These are phyloP conservation scores for Polietes domitor DNA, from an alignment of 2,888 invertebrate species.

Conservation along the genomic window DNA sequence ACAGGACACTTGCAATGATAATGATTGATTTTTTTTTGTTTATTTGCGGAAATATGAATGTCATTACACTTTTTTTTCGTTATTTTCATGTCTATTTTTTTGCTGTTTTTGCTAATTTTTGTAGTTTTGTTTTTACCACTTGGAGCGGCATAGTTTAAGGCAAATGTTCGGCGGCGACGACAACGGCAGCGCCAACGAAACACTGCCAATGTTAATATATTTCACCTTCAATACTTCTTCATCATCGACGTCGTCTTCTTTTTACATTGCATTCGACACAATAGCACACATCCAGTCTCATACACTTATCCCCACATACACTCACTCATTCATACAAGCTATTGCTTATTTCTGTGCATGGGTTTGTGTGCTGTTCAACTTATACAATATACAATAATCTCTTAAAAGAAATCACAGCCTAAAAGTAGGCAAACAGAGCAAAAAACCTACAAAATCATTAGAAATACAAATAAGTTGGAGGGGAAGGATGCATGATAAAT, in stretches of 20 bases:
- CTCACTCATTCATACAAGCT: slow-evolving; percentile 36
- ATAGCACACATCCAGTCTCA: background rate
- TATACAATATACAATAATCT: slow-evolving; percentile 49
- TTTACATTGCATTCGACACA: slow-evolving; percentile 20
- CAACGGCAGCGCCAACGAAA: slow-evolving; percentile 26
- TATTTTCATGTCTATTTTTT: background rate
- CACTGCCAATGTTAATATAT: slow-evolving; percentile 66
- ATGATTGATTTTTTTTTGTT: slow-evolving; percentile 26
- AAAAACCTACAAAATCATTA: slow-evolving; percentile 34
- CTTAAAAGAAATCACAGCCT: slow-evolving; percentile 53
- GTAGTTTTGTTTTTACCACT: background rate
- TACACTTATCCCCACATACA: slow-evolving; percentile 45
- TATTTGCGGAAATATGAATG: slow-evolving; percentile 27
- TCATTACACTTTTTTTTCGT: background rate
- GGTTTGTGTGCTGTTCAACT: slow-evolving; percentile 24
- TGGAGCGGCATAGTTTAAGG: background rate
- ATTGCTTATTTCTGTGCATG: background rate
- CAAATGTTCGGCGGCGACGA: background rate
- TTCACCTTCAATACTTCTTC: slow-evolving; percentile 58
- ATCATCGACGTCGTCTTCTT: slow-evolving; percentile 4
- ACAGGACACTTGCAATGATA: background rate
- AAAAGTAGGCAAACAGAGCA: slow-evolving; percentile 60
- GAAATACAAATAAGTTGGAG: slow-evolving; percentile 18
- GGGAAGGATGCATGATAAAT: background rate
- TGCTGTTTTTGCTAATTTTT: background rate